These are phyloP conservation scores for Platysternon megacephalum DNA, from an alignment of 2,113 vertebrate genomes.

Conservation along the genomic window DNA sequence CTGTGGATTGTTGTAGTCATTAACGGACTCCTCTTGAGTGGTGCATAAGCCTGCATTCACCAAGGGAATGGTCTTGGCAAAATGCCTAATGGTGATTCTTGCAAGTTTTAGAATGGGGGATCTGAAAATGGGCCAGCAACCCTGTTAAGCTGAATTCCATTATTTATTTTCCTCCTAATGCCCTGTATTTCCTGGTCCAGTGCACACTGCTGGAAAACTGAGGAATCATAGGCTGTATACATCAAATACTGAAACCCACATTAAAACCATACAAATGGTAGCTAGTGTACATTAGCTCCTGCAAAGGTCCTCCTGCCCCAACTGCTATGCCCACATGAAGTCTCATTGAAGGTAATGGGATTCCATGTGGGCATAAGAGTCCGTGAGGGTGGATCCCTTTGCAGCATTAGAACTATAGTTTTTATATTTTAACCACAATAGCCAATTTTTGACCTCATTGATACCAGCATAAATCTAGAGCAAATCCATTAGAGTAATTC, in stretches of 20 bases:
- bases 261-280: neutral
- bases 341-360: neutral
- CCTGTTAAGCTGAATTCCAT: constrained; percentile 71
- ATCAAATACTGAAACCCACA: neutral
- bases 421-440: neutral
- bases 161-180: constrained; percentile 71
- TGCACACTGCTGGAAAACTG: constrained; percentile 5
- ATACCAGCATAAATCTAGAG: neutral
- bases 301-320: neutral
- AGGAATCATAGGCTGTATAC: neutral
- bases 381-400: neutral
- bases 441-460: neutral
- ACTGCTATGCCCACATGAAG: neutral
- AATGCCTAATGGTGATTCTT: constrained; percentile 68
- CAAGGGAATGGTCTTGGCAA: constrained; percentile 66
- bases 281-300: neutral
- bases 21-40: constrained; percentile 70
- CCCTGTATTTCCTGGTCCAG: constrained; percentile 31
- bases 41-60: constrained; percentile 65
- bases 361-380: neutral
- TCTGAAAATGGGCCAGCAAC: constrained; percentile 73
- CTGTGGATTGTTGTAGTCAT: constrained; percentile 76
- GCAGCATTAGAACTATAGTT: neutral
- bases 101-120: constrained; percentile 69
- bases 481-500: neutral